Base-by-base conservation (phyloP, 2,797 vertebrate species). In the Serranus cabrilla region DNA sequence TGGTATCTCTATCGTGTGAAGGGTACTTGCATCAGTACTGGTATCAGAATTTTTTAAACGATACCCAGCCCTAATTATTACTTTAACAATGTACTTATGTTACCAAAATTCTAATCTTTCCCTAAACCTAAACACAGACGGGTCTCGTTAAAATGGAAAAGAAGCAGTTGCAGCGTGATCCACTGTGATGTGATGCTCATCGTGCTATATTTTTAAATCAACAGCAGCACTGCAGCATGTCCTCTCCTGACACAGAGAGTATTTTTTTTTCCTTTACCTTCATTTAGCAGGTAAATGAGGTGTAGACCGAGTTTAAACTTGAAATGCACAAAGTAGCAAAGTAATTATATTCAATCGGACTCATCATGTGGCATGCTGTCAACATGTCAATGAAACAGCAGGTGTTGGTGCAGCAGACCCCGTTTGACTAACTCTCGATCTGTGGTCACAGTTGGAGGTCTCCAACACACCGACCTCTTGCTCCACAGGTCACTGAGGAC, bases 71-170 rank as follows among this genome's bases (percentile, higher is more conserved):
- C n/a, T n/a, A n/a, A n/a, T n/a, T n/a, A n/a, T n/a, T n/a, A n/a
- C n/a, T n/a, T n/a, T n/a, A n/a, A n/a, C n/a, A n/a, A n/a, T n/a
- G n/a, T n/a, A n/a, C n/a, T n/a, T 31, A 31, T 31, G 27, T 31
- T 31, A 31, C 27, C 3, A 31, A 31, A 31, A 31, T 6, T 31
- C 3, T 31, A 6, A 31, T 31, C 27, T 6, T 3, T 31, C 27
- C 27, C 27, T 31, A 31, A 31, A 31, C 27, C 27, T 31, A 31
- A 31, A 3, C 27, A n/a, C n/a, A n/a, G n/a, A n/a, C n/a, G n/a
- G n/a, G n/a, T n/a, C n/a, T n/a, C n/a, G n/a, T n/a, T n/a, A n/a
- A 59, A 65, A 80, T 54, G 27, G 39, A 64, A 63, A 57, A 64
- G n/a, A 63, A 21, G 21, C 13, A 58, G 52, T 39, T 51, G 52